Conservation (phyloP, 2,113 vertebrate species). For the Alligator sinensis region DNA sequence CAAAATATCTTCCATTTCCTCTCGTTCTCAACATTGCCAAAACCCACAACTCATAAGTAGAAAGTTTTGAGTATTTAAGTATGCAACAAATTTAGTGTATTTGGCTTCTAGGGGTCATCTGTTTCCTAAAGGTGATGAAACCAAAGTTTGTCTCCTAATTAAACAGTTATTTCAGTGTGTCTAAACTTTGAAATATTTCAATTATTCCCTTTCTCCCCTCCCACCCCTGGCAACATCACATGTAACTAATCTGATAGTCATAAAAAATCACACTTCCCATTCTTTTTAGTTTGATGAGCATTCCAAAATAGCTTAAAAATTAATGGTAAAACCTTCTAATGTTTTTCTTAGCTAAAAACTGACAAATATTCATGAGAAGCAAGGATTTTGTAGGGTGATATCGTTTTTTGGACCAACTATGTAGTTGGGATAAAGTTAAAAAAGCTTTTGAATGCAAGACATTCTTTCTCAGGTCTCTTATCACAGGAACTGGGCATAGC, state of each 20-base stretch:
- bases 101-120: background rate
- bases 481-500: too few species aligned
- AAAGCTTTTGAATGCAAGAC: too few species aligned
- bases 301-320: background rate
- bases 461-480: too few species aligned
- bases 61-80: background rate
- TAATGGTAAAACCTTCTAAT: background rate
- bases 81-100: background rate
- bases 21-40: slow-evolving; percentile 20
- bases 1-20: background rate
- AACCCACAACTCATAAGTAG: background rate
- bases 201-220: background rate
- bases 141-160: background rate
- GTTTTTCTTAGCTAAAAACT: background rate
- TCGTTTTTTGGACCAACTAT: too few species aligned
- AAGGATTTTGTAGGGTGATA: too few species aligned
- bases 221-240: background rate
- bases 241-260: background rate
- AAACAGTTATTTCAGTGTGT: background rate
- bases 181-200: background rate
- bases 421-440: too few species aligned
- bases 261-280: background rate
- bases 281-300: background rate
- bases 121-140: background rate
- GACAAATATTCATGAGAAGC: background rate